Evolutionary conservation across 2,797 vertebrate genomes (phyloP).

Genomic region (Knipowitschia caucasica): DNA sequence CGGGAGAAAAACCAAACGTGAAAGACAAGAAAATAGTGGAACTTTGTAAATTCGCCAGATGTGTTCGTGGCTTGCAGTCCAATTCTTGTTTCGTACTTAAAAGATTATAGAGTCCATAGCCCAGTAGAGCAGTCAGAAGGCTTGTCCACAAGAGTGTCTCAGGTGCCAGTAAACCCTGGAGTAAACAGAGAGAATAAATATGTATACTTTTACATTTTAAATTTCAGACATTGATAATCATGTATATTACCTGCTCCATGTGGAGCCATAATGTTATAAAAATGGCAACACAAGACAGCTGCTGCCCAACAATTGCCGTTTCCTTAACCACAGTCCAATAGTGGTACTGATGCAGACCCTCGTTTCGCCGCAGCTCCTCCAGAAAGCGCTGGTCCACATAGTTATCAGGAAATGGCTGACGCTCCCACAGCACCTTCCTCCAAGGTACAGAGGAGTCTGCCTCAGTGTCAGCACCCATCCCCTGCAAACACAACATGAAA

Average conservation of each 20-base stretch:
- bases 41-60: slow-evolving; percentile 89
- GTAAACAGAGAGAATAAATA: background rate
- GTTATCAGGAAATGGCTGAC: slow-evolving; percentile 92
- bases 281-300: slow-evolving; percentile 93
- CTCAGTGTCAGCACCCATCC: slow-evolving; percentile 76
- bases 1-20: slow-evolving; percentile 93
- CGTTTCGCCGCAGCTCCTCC: slow-evolving; percentile 89
- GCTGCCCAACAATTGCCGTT: slow-evolving; percentile 88
- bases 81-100: slow-evolving; percentile 65
- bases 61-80: slow-evolving; percentile 73
- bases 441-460: slow-evolving; percentile 74
- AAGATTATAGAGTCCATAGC: slow-evolving; percentile 84
- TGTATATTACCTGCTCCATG: slow-evolving; percentile 82
- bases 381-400: slow-evolving; percentile 93
- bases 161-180: slow-evolving; percentile 75
- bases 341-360: slow-evolving; percentile 84
- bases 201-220: background rate
- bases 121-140: slow-evolving; percentile 78
- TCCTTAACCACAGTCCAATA: slow-evolving; percentile 90
- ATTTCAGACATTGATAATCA: background rate
- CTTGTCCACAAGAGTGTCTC: slow-evolving; percentile 78
- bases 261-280: slow-evolving; percentile 94
- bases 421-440: slow-evolving; percentile 92
- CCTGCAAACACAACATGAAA: slow-evolving; percentile 30
- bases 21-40: slow-evolving; percentile 88